These are phyloP conservation scores for Limanda limanda DNA, from an alignment of 2,113 vertebrate species.

Conservation along the genomic window DNA sequence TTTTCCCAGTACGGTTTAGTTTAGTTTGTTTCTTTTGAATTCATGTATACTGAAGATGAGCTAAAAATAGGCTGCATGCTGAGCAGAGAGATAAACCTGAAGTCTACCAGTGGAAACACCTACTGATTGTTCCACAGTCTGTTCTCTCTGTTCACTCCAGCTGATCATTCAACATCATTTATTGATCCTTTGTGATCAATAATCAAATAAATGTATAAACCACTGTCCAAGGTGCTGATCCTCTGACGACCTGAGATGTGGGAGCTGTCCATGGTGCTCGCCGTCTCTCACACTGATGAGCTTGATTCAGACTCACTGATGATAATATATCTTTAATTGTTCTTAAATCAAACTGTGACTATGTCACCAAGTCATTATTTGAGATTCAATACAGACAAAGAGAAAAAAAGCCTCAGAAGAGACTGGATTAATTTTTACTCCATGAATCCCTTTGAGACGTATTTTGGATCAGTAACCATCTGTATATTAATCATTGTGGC, in stretches of 20 bases:
- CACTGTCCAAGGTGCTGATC: constrained; percentile 6
- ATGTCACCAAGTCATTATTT: not conserved
- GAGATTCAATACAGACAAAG: not conserved
- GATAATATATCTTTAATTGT: not conserved
- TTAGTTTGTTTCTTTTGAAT: too few species aligned
- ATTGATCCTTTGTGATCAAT: not conserved
- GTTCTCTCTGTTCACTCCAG: not conserved
- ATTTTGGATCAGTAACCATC: too few species aligned
- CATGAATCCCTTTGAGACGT: too few species aligned
- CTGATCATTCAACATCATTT: not conserved
- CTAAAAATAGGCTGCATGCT: not conserved
- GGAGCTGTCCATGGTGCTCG: not conserved
- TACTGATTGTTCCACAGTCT: too few species aligned
- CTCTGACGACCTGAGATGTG: not conserved
- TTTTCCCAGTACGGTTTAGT: too few species aligned
- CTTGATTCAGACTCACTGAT: not conserved
- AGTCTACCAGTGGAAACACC: too few species aligned
- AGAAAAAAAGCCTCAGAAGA: too few species aligned
- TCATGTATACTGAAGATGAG: not conserved
- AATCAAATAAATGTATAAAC: not conserved
- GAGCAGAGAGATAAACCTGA: not conserved
- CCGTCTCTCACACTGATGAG: not conserved
- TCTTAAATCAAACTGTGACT: not conserved
- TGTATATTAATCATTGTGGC: not conserved
- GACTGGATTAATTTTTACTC: too few species aligned